Evolutionary conservation across 92 coral and sea anemone species (phyloP).

Genomic region (Palythoa grandiflora): DNA sequence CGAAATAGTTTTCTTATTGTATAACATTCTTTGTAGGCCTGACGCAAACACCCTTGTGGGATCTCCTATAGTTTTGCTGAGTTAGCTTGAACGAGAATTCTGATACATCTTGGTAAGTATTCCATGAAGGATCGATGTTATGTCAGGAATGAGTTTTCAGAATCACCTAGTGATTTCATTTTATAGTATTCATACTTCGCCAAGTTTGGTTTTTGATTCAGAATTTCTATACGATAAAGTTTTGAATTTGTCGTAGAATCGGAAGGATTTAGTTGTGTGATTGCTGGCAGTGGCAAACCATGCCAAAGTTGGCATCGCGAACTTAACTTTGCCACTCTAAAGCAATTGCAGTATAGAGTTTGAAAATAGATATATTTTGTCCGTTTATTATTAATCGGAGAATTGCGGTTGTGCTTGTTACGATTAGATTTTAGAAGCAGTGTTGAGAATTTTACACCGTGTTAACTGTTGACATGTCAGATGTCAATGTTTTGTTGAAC

Average conservation of each 20-base stretch:
- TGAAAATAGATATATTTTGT: conserved; percentile 20
- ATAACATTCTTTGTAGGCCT: conserved; percentile 6
- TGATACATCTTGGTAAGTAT: conserved; percentile 27
- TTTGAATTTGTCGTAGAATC: conserved; percentile 9
- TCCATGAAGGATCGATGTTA: conserved; percentile 8
- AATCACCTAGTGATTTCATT: background rate
- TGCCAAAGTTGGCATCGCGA: conserved; percentile 3
- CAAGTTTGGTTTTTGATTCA: background rate
- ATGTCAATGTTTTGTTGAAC: background rate
- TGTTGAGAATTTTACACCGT: background rate
- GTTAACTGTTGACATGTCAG: conserved; percentile 30
- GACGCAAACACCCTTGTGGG: conserved; percentile 7
- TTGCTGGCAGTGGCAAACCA: background rate
- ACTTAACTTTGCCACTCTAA: background rate
- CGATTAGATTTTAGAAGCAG: conserved; percentile 13
- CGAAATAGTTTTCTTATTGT: conserved; percentile 12
- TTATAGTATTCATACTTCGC: background rate
- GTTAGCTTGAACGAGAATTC: conserved; percentile 30
- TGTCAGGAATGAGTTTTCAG: conserved; percentile 4
- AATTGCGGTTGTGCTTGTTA: background rate
- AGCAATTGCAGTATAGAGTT: conserved; percentile 11
- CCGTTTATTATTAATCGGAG: conserved; percentile 9
- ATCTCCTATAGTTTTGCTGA: background rate
- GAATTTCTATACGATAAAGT: conserved; percentile 1
- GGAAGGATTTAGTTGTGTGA: background rate